A percentile compares a stretch with the other conserved stretches of the same genome.
These are phyloP conservation scores for Lepidochitona cinerea DNA, from an alignment of 2,888 invertebrate species.

Conservation along the genomic window DNA sequence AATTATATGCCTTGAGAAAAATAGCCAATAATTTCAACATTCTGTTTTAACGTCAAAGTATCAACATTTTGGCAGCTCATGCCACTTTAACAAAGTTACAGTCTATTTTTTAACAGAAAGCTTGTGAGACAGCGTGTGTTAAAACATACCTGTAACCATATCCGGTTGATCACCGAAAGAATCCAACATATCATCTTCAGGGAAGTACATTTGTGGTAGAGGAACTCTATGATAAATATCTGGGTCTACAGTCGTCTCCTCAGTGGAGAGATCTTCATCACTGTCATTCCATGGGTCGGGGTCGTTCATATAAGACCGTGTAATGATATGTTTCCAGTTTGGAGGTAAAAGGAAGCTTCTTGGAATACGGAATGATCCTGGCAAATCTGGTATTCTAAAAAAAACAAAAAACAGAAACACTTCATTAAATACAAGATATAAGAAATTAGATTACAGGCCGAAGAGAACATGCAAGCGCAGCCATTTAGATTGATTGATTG, in stretches of 20 bases:
- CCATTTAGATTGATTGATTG: too few relatives aligned
- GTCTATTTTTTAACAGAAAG: too few relatives aligned
- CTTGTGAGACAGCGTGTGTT: too few relatives aligned
- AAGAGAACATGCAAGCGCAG: too few relatives aligned
- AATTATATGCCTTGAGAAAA: too few relatives aligned
- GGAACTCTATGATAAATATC: not conserved
- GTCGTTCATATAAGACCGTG: not conserved
- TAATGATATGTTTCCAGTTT: not conserved
- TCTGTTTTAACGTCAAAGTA: too few relatives aligned
- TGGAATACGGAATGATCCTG: not conserved
- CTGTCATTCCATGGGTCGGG: not conserved
- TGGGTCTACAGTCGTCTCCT: not conserved
- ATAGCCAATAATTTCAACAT: too few relatives aligned
- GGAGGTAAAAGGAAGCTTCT: not conserved
- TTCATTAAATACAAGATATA: too few relatives aligned
- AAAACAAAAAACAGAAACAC: not conserved
- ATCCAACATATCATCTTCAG: not conserved
- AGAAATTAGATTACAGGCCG: too few relatives aligned
- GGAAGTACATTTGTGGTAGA: not conserved
- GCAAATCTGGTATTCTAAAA: not conserved
- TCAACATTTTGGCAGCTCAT: too few relatives aligned
- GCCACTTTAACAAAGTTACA: too few relatives aligned
- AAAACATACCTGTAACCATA: not conserved
- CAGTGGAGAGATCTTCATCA: not conserved
- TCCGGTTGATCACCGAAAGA: not conserved